Evolutionary conservation across 2,888 invertebrate genomes (phyloP).

Genomic region (Cenopis cana): DNA sequence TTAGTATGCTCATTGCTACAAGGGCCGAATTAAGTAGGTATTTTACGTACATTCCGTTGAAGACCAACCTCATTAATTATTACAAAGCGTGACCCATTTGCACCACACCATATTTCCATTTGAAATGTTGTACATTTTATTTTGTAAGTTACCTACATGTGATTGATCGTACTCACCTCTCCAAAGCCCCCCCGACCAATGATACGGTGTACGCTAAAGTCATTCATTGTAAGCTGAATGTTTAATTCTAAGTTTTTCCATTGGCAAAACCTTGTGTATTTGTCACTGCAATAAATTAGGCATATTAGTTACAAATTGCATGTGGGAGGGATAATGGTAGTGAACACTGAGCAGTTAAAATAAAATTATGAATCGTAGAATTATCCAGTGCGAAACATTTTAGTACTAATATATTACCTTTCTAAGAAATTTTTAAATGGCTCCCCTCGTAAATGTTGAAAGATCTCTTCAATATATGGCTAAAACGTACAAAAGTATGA

Average conservation of each 20-base stretch:
- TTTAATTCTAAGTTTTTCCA: slow-evolving; percentile 99
- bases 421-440: slow-evolving; percentile 99
- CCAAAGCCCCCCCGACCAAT: slow-evolving; percentile 99
- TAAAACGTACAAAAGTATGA: slow-evolving; percentile 82
- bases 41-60: slow-evolving; percentile 20
- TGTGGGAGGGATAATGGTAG: neutral
- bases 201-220: slow-evolving; percentile 99
- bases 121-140: slow-evolving; percentile 9
- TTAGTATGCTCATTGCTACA: slow-evolving; percentile 20
- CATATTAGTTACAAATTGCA: slow-evolving; percentile 17
- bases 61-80: slow-evolving; percentile 24
- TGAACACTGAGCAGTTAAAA: neutral
- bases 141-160: neutral
- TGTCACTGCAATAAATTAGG: slow-evolving; percentile 91
- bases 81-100: slow-evolving; percentile 24
- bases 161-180: slow-evolving; percentile 83
- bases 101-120: slow-evolving; percentile 17
- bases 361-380: slow-evolving; percentile 1
- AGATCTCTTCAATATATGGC: slow-evolving; percentile 99
- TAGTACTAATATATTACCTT: slow-evolving; percentile 86
- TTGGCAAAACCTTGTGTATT: slow-evolving; percentile 99
- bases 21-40: slow-evolving; percentile 18
- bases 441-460: slow-evolving; percentile 97
- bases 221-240: slow-evolving; percentile 99
- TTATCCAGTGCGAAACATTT: slow-evolving; percentile 4